These are phyloP conservation scores for Xylocopa sonorina DNA, from an alignment of 1,140 invertebrate species.

Conservation along the genomic window DNA sequence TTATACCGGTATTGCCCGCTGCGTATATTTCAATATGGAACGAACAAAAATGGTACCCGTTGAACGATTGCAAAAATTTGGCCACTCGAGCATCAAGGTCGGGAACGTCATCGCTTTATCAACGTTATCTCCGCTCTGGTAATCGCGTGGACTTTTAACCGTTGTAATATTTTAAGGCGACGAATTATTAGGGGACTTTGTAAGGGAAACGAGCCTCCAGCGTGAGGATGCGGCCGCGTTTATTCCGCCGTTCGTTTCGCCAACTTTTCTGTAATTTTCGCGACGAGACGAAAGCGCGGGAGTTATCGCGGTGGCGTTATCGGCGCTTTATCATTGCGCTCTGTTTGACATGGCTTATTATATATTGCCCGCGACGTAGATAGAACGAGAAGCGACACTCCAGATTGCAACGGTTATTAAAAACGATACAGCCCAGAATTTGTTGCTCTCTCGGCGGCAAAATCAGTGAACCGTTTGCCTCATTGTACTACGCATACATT, in stretches of 20 bases:
- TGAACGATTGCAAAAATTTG: background rate
- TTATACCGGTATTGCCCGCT: too few species aligned
- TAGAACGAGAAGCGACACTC: conserved; percentile 45
- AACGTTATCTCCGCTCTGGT: background rate
- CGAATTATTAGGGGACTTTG: conserved; percentile 5
- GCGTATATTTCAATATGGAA: too few species aligned
- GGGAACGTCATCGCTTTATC: conserved; percentile 14
- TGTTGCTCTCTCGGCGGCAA: background rate
- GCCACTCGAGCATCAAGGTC: background rate
- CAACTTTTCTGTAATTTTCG: conserved; percentile 37
- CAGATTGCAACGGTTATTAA: conserved; percentile 59
- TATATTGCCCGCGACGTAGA: conserved; percentile 54
- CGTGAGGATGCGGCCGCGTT: conserved; percentile 1
- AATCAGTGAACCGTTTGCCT: too few species aligned
- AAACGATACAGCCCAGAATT: conserved; percentile 30
- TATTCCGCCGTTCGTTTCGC: conserved; percentile 13
- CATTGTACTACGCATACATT: too few species aligned
- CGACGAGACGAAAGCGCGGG: conserved; percentile 47
- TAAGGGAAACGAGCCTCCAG: conserved; percentile 33
- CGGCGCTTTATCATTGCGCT: conserved; percentile 62
- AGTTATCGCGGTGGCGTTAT: conserved; percentile 64
- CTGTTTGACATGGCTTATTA: conserved; percentile 71
- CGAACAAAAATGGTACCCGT: background rate
- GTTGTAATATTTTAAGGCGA: background rate
- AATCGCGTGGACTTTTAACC: conserved; percentile 2